phyloP scores from a whole-genome alignment of 2,113 vertebrate species.

The Cyprinodon variegatus region DNA sequence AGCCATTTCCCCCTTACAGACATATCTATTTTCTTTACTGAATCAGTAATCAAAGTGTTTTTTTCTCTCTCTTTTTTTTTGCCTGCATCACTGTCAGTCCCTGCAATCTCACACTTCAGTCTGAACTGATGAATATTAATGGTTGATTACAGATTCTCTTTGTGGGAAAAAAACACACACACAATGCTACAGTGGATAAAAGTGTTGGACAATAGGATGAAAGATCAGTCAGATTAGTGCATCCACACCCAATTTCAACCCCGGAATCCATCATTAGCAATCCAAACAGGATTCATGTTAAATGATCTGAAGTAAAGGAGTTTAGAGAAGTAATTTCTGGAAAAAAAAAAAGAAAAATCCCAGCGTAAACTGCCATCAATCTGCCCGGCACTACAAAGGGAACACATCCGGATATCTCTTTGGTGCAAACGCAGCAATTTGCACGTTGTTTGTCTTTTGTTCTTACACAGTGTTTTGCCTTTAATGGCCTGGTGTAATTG shows the following conservation, averaged over 20 bases:
- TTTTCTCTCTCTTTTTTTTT: constrained; percentile 33
- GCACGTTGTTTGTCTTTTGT: constrained; percentile 60
- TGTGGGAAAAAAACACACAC: constrained; percentile 57
- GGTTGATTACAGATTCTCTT: constrained; percentile 74
- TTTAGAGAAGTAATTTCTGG: constrained; percentile 38
- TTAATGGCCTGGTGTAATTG: constrained; percentile 60
- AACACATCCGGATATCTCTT: constrained; percentile 58
- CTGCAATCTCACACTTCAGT: constrained; percentile 46
- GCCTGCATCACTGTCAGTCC: constrained; percentile 57
- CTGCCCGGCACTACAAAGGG: constrained; percentile 57
- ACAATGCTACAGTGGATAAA: constrained; percentile 63
- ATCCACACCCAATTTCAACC: constrained; percentile 46
- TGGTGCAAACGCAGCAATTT: constrained; percentile 61
- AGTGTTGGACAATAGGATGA: constrained; percentile 61
- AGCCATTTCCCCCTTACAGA: constrained; percentile 27
- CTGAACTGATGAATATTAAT: constrained; percentile 78
- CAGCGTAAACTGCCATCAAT: constrained; percentile 60
- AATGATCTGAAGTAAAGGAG: constrained; percentile 52
- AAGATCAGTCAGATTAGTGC: constrained; percentile 63
- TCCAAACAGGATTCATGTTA: constrained; percentile 49
- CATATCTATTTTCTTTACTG: constrained; percentile 65
- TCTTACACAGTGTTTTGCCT: constrained; percentile 39
- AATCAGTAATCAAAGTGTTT: constrained; percentile 77
- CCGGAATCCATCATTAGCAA: constrained; percentile 60
- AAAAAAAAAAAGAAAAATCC: neutral